Conservation (phyloP, 1,140 invertebrate species). For the Drosophila micromelanica region DNA sequence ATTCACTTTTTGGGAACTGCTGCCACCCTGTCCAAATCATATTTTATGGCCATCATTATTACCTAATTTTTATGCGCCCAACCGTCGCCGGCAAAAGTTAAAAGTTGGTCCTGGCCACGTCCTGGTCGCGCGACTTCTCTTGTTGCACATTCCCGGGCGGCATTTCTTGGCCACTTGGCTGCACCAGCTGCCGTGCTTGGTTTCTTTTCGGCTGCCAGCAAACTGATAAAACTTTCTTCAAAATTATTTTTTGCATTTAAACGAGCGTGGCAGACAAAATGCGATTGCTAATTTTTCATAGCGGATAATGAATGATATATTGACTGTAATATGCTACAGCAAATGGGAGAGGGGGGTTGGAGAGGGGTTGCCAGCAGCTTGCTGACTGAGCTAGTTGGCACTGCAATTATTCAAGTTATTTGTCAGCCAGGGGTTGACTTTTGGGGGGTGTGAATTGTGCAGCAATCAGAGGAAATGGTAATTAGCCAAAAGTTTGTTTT, state of each 20-base stretch:
- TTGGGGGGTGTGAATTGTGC: conserved; percentile 6
- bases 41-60: conserved; percentile 82
- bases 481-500: conserved; percentile 63
- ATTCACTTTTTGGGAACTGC: too few relatives aligned
- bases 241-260: conserved; percentile 69
- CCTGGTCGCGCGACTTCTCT: conserved; percentile 38
- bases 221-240: conserved; percentile 72
- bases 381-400: conserved; percentile 47
- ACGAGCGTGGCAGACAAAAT: conserved; percentile 67
- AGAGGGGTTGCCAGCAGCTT: conserved; percentile 2
- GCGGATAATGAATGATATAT: conserved; percentile 81
- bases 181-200: conserved; percentile 11
- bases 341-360: not conserved
- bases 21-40: conserved; percentile 54
- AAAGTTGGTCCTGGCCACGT: conserved; percentile 64
- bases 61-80: conserved; percentile 78
- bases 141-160: conserved; percentile 50
- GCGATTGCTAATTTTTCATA: conserved; percentile 81
- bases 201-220: conserved; percentile 52
- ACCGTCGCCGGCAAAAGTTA: conserved; percentile 33
- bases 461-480: conserved; percentile 42
- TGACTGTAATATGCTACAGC: conserved; percentile 59
- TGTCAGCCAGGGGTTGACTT: conserved; percentile 45
- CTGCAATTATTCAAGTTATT: conserved; percentile 79
- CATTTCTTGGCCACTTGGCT: conserved; percentile 22